Base-by-base conservation (phyloP, 2,888 invertebrate species). In the Exephanes ischioxanthus region DNA sequence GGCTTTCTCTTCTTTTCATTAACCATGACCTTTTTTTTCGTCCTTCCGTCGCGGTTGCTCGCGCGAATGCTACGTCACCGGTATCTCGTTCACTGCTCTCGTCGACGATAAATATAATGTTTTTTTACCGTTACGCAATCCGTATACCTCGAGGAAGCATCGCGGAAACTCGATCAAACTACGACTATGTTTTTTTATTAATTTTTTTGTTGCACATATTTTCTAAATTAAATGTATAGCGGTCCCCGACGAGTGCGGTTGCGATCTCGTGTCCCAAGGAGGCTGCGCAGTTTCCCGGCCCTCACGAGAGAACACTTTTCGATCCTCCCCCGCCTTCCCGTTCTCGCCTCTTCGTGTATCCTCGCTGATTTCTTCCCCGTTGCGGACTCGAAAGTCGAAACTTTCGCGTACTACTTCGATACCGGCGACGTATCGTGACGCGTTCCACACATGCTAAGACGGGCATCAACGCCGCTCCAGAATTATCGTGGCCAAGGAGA, bases 101-200 rank as follows among this genome's bases (percentile, higher is more conserved):
- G 11, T n/a, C 19, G 22, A 41, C 26, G 58, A 26, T 41, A n/a
- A 75, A 84, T 84, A 84, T 81, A 86, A 85, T 83, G 53, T 80
- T 83, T 22, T 22, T 88, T 87, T 89, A 88, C 89, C 88, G 89
- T 88, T 89, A 87, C 68, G 83, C 84, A 88, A 88, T 80, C 82
- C 76, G 58, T 37, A 51, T 72, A 14, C 37, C 30, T 63, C 2
- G 26, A 30, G 55, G 72, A 82, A 66, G 77, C 70, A 19, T 22
- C 66, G 11, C 51, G 61, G 63, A 61, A 41, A 9, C 22, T 6
- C 51, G 67, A 26, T 7, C 63, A 3, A 16, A 3, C 22, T 14
- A 16, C 1, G 7, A n/a, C 41, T 45, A 67, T 55, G 0, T 16
- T 53, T 67, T 67, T 67, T 41, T 63, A 2, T n/a, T 3, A 22